Evolutionary conservation across 2,113 vertebrate genomes (phyloP).

Genomic region (Protobothrops mucrosquamatus): DNA sequence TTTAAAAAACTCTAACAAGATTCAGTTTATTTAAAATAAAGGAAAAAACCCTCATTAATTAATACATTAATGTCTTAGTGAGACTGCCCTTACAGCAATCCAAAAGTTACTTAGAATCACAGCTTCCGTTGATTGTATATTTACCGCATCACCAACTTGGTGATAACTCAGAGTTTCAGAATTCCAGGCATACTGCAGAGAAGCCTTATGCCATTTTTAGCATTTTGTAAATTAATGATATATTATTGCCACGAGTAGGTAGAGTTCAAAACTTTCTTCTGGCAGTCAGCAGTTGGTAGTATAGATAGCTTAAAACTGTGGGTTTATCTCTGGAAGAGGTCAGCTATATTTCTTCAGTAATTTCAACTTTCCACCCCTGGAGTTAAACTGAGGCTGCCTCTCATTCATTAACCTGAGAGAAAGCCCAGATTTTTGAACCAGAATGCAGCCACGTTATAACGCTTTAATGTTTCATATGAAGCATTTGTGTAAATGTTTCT

Average conservation of each 20-base stretch:
- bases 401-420: not conserved
- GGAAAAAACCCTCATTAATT: slow-evolving; percentile 12
- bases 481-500: not conserved
- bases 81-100: slow-evolving; percentile 23
- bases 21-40: slow-evolving; percentile 29
- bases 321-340: not conserved
- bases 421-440: not conserved
- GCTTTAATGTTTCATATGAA: not conserved
- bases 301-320: not conserved
- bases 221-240: not conserved
- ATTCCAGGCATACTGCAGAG: not conserved
- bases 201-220: not conserved
- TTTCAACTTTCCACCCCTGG: not conserved
- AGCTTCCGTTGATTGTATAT: slow-evolving; percentile 33
- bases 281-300: not conserved
- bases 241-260: not conserved
- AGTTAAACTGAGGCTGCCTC: not conserved
- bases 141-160: slow-evolving; percentile 5
- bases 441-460: not conserved
- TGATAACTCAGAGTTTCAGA: slow-evolving; percentile 14
- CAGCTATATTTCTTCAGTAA: not conserved
- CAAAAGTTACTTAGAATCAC: slow-evolving; percentile 44
- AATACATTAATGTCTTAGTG: slow-evolving; percentile 31
- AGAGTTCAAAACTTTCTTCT: not conserved
- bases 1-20: not conserved